These are phyloP conservation scores for Marasmarcha lunaedactyla DNA, from an alignment of 2,888 invertebrate genomes.

Conservation along the genomic window DNA sequence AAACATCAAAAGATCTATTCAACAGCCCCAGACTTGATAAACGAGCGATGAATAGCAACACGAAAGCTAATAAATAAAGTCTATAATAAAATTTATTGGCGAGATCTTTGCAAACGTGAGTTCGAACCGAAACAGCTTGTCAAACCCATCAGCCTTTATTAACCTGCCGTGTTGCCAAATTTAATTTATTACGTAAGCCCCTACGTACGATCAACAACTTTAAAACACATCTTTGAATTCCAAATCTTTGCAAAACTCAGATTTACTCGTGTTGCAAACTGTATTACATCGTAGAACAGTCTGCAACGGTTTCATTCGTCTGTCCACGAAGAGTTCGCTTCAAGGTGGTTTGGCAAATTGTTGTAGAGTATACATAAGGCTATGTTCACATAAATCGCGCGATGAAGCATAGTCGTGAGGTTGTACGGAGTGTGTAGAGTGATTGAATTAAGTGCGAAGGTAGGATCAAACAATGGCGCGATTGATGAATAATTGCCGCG, in stretches of 20 bases:
- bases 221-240: conserved; percentile 12
- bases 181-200: conserved; percentile 11
- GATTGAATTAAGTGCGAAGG: background rate
- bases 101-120: background rate
- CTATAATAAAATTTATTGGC: too few relatives aligned
- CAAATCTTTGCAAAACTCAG: background rate
- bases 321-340: too few relatives aligned
- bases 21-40: too few relatives aligned
- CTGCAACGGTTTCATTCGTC: too few relatives aligned
- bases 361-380: too few relatives aligned
- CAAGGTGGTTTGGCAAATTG: too few relatives aligned
- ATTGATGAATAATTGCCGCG: background rate
- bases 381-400: background rate
- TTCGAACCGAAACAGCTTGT: background rate
- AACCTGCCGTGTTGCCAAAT: conserved; percentile 13
- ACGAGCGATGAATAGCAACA: too few relatives aligned
- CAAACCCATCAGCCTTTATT: conserved; percentile 7
- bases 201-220: conserved; percentile 3
- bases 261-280: background rate
- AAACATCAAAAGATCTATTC: too few relatives aligned
- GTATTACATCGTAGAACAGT: background rate
- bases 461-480: background rate
- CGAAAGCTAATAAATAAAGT: too few relatives aligned
- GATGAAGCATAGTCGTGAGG: background rate
- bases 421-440: background rate